phyloP scores from a whole-genome alignment of 2,888 invertebrate species.

The Sarcophaga variegata region DNA sequence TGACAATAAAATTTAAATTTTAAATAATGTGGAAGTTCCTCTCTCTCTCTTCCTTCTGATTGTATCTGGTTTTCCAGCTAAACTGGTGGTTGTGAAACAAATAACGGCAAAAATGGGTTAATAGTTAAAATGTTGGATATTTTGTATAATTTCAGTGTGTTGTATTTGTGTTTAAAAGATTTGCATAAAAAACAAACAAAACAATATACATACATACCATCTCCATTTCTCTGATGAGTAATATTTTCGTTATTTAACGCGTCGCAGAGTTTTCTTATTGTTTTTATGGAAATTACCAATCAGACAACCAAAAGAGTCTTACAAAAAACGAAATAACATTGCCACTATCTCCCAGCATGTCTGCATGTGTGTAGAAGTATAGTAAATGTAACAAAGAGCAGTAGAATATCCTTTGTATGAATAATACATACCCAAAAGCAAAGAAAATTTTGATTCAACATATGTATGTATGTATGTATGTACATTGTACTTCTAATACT shows the following conservation, averaged over 20 bases:
- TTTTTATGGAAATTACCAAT: constrained; percentile 66
- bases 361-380: not conserved
- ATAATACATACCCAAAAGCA: not conserved
- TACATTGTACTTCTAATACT: constrained; percentile 5
- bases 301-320: constrained; percentile 50
- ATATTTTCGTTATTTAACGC: constrained; percentile 69
- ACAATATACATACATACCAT: not conserved
- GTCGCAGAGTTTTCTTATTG: constrained; percentile 65
- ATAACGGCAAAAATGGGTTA: constrained; percentile 17
- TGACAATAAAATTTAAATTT: too few relatives aligned
- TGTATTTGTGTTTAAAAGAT: constrained; percentile 37
- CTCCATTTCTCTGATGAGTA: constrained; percentile 51
- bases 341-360: not conserved
- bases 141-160: not conserved
- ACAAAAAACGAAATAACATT: constrained; percentile 8
- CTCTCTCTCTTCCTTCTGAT: too few relatives aligned
- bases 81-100: not conserved
- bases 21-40: too few relatives aligned
- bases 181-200: constrained; percentile 46
- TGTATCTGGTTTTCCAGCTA: too few relatives aligned
- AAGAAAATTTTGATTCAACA: too few relatives aligned
- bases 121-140: not conserved
- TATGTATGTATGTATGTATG: not conserved
- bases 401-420: not conserved
- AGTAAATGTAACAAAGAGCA: not conserved